These are phyloP conservation scores for Meghimatium bilineatum DNA, from an alignment of 2,888 invertebrate genomes.

Conservation along the genomic window DNA sequence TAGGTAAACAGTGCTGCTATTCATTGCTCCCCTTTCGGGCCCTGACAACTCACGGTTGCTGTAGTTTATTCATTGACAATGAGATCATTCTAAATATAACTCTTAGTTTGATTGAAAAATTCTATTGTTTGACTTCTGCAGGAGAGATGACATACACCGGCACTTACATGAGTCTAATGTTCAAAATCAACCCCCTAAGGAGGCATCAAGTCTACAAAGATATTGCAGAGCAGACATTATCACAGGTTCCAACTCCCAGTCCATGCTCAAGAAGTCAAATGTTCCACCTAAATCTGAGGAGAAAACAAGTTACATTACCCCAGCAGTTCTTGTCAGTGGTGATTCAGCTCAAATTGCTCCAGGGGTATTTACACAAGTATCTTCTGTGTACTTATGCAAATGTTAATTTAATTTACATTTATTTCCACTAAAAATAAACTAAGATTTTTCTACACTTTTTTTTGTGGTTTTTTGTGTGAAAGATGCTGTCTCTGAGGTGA, in stretches of 20 bases:
- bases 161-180: neutral
- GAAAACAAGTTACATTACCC: slow-evolving; percentile 19
- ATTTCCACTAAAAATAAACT: too few relatives aligned
- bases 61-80: too few relatives aligned
- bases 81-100: neutral
- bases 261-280: neutral
- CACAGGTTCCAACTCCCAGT: neutral
- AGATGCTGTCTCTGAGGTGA: too few relatives aligned
- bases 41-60: too few relatives aligned
- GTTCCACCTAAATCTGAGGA: neutral
- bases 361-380: slow-evolving; percentile 10
- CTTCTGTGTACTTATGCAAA: neutral
- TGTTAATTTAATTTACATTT: neutral
- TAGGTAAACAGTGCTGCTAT: too few relatives aligned
- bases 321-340: slow-evolving; percentile 13
- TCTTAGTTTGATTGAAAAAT: neutral
- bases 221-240: neutral
- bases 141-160: neutral
- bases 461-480: too few relatives aligned
- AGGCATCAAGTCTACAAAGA: slow-evolving; percentile 5
- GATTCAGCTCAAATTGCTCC: neutral
- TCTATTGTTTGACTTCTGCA: neutral
- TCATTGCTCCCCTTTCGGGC: too few relatives aligned
- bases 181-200: slow-evolving; percentile 35
- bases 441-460: too few relatives aligned